Percentiles rank a stretch among this genome's conserved stretches.
Conservation (phyloP, 2,113 vertebrate genomes). For the Pedionomus torquatus region DNA sequence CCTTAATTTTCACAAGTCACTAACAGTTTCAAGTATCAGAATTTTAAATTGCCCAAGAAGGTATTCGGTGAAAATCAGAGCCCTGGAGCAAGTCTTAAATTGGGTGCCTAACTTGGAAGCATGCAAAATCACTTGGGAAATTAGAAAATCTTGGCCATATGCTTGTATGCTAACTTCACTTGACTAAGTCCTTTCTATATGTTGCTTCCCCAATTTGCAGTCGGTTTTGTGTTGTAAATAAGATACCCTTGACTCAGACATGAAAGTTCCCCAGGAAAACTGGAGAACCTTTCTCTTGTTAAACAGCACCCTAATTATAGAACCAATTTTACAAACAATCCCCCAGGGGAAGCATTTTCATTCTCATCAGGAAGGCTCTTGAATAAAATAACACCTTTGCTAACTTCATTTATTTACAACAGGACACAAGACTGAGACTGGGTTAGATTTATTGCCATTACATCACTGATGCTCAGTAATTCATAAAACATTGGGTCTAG, state of each 20-base stretch:
- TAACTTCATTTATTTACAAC: conserved; percentile 72
- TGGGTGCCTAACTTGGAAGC: not conserved
- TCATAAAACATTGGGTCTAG: conserved; percentile 75
- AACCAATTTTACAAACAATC: conserved; percentile 51
- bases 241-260: conserved; percentile 11
- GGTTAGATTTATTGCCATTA: conserved; percentile 73
- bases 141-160: conserved; percentile 34
- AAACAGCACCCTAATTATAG: conserved; percentile 43
- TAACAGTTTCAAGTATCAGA: not conserved
- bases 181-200: conserved; percentile 43
- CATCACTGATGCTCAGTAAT: conserved; percentile 75
- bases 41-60: conserved; percentile 12
- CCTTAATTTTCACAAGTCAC: not conserved
- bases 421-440: conserved; percentile 65
- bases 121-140: conserved; percentile 35
- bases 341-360: not conserved
- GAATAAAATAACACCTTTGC: conserved; percentile 66
- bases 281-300: conserved; percentile 41
- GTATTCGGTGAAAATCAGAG: not conserved
- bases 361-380: conserved; percentile 46
- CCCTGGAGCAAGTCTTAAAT: not conserved
- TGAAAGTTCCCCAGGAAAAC: conserved; percentile 39
- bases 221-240: conserved; percentile 38
- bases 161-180: conserved; percentile 33
- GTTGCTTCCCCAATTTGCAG: conserved; percentile 35